Evolutionary conservation across 2,113 vertebrate genomes (phyloP), one percentile per base, ranked within the genome.

Genomic region (Melanocharis versteri): DNA sequence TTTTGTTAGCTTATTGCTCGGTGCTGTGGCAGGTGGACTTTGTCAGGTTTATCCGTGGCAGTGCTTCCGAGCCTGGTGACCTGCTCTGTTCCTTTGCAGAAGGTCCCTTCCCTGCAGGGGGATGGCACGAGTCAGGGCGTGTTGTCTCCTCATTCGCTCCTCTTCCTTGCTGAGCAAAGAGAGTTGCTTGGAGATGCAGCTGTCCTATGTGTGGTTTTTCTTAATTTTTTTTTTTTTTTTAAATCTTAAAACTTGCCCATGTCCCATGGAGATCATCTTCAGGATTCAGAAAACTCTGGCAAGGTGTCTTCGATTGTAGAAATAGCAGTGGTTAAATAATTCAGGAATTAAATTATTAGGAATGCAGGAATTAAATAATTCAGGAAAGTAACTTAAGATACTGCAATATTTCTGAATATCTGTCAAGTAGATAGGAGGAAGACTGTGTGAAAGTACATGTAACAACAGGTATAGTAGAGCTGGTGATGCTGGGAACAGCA

Each of bases 21-120:
- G 27, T 93, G 69, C 82, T 87, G 56, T 79, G 84, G 65, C 84
- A 95, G 75, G 70, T 87, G 93, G 90, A 93, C 82, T 97, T 90
- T 60, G 78, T 84, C 92, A 83, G 48, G 66, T 87, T 90, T 87
- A 65, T 65, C 73, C 1, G 0, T 28, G 15, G 72, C 0, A 0
- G 23, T 83, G 77, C 40, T 68, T 8, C 81, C 85, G 65, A 82
- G 69, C 30, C 11, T 42, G 9, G 69, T 64, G 78, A 93, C 61
- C 61, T 64, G 27, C 28, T 77, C 56, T 11, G 3, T 89, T 83
- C 50, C 33, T 70, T 57, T 73, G 42, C 72, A 57, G 60, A 65
- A 95, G 26, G 44, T 89, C 39, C 39, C 20, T 35, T 78, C 37
- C 50, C 48, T 66, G 56, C 31, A 27, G 39, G 28, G n/a, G 47